These are phyloP conservation scores for Eupithecia subumbrata DNA, from an alignment of 2,888 invertebrate genomes.

Conservation along the genomic window DNA sequence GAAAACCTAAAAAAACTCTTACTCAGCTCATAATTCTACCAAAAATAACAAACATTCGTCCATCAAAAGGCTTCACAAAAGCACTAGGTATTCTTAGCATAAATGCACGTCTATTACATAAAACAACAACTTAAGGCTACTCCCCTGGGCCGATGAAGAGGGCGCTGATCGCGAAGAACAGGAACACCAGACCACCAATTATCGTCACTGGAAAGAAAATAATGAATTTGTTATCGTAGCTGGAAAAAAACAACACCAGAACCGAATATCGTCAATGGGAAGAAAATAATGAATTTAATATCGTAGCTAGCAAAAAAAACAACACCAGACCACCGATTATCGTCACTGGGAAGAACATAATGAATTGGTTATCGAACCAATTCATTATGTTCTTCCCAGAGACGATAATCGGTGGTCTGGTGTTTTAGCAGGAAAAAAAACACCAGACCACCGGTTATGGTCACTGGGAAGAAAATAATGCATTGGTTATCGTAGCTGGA, in stretches of 20 bases:
- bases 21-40: neutral
- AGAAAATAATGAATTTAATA: no score
- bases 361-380: slow-evolving; percentile 11
- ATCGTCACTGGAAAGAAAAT: slow-evolving; percentile 92
- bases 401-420: no score
- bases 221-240: neutral
- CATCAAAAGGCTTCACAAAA: slow-evolving; percentile 10
- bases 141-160: slow-evolving; percentile 92
- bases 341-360: slow-evolving; percentile 87
- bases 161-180: slow-evolving; percentile 96
- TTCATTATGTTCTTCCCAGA: no score
- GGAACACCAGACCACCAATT: slow-evolving; percentile 97
- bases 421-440: no score
- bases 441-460: slow-evolving; percentile 97
- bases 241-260: no score
- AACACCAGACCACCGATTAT: slow-evolving; percentile 98
- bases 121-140: slow-evolving; percentile 44
- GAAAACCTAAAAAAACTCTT: neutral
- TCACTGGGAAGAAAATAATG: slow-evolving; percentile 87
- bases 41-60: neutral
- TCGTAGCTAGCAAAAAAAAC: no score
- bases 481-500: neutral
- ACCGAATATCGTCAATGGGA: no score
- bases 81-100: slow-evolving; percentile 36
- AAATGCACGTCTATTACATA: slow-evolving; percentile 37